phyloP scores from a whole-genome alignment of 2,797 vertebrate species.

The Halcyon leucocephala region DNA sequence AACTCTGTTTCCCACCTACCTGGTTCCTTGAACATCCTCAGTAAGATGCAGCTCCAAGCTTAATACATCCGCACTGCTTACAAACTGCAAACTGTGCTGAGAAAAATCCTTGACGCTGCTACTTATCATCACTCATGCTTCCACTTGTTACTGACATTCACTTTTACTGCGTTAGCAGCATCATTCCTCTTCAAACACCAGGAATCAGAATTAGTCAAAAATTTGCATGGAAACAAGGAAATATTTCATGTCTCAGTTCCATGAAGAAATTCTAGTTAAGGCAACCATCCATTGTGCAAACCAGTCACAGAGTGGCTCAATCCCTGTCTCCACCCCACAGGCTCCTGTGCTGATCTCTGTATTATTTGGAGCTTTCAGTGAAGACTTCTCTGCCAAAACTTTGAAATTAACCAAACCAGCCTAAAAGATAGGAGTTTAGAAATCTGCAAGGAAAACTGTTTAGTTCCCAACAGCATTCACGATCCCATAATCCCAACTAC shows the following conservation, averaged over 20 bases:
- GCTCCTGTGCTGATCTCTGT: neutral
- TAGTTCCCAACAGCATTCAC: neutral
- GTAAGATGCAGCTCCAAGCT: neutral
- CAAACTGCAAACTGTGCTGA: neutral
- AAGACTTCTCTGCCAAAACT: neutral
- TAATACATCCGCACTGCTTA: neutral
- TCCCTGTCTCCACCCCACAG: neutral
- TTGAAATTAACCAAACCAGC: neutral
- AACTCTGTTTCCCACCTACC: neutral
- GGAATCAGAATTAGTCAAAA: neutral
- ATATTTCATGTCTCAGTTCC: neutral
- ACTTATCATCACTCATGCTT: neutral
- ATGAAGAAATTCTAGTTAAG: neutral
- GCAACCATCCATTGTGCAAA: neutral
- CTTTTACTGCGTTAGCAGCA: neutral
- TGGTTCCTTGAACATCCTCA: neutral
- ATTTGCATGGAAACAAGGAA: neutral
- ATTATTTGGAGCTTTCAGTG: neutral
- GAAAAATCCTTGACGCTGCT: neutral
- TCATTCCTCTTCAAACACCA: neutral
- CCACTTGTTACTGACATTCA: neutral
- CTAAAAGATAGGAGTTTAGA: neutral
- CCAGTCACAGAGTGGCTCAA: rapidly evolving
- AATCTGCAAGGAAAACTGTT: neutral
- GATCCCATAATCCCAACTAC: neutral